These are phyloP conservation scores for Chironex yamaguchii DNA, from an alignment of 30 jellyfish, hydroid and myxozoan species.

Conservation along the genomic window DNA sequence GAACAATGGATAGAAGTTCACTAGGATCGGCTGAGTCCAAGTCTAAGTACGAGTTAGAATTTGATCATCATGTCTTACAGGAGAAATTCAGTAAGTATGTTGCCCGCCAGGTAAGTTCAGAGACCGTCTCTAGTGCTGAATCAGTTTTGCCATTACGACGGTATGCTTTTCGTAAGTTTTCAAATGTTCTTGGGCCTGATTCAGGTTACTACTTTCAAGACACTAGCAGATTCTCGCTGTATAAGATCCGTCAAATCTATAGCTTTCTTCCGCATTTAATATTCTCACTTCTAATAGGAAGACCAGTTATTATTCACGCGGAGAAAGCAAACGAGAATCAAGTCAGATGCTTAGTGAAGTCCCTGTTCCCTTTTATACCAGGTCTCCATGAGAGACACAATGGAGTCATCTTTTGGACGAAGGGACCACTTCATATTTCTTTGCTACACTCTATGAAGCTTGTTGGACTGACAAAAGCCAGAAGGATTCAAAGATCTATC, in stretches of 20 bases:
- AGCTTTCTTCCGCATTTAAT: slow-evolving; percentile 79
- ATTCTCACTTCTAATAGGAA: slow-evolving; percentile 83
- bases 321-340: slow-evolving; percentile 31
- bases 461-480: slow-evolving; percentile 76
- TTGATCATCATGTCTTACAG: neutral
- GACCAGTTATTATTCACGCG: slow-evolving; percentile 82
- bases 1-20: neutral
- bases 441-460: slow-evolving; percentile 62
- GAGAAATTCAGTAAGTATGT: neutral
- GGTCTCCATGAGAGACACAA: slow-evolving; percentile 36
- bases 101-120: neutral
- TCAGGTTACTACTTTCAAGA: neutral
- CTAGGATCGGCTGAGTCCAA: neutral
- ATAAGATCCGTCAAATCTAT: slow-evolving; percentile 53
- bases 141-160: neutral
- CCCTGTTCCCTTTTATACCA: slow-evolving; percentile 76
- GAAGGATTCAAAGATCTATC: slow-evolving; percentile 68
- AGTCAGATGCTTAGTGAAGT: slow-evolving; percentile 62
- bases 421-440: slow-evolving; percentile 65
- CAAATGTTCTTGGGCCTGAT: neutral
- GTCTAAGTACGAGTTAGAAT: neutral
- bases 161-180: neutral
- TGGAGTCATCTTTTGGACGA: slow-evolving; percentile 75
- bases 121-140: neutral
- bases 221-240: slow-evolving; percentile 6